Conservation (phyloP, 2,113 vertebrate genomes). For the Typhlomys cinereus region DNA sequence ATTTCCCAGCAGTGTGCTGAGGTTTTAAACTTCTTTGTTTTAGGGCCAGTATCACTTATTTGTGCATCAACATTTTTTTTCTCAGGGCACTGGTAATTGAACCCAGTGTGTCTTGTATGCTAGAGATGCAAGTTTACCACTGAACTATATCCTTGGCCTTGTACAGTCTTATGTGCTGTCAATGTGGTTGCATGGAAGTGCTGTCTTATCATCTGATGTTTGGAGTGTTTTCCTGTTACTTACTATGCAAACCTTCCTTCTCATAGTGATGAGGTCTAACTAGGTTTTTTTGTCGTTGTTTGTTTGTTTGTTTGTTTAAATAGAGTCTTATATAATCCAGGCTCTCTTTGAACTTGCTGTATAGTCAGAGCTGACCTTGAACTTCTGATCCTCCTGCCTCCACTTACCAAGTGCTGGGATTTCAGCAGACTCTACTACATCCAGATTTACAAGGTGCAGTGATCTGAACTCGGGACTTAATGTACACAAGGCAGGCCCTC, state of each 20-base stretch:
- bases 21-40: not conserved
- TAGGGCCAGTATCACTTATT: not conserved
- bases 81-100: not conserved
- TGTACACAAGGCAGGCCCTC: too few species aligned
- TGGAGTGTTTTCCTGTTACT: not conserved
- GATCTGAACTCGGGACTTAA: too few species aligned
- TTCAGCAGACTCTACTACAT: too few species aligned
- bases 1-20: not conserved
- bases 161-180: not conserved
- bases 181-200: not conserved
- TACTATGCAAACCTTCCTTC: not conserved
- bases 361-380: too few species aligned
- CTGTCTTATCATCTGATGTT: not conserved
- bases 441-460: not conserved
- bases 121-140: not conserved
- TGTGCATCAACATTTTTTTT: not conserved
- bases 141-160: too few species aligned
- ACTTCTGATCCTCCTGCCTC: too few species aligned
- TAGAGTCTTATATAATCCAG: too few species aligned
- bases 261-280: too few species aligned
- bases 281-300: too few species aligned
- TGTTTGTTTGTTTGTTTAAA: too few species aligned
- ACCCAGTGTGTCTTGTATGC: not conserved
- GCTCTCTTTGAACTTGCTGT: too few species aligned
- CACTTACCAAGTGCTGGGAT: too few species aligned